Conservation (phyloP, 2,797 vertebrate genomes). For the Lepus townsendii region DNA sequence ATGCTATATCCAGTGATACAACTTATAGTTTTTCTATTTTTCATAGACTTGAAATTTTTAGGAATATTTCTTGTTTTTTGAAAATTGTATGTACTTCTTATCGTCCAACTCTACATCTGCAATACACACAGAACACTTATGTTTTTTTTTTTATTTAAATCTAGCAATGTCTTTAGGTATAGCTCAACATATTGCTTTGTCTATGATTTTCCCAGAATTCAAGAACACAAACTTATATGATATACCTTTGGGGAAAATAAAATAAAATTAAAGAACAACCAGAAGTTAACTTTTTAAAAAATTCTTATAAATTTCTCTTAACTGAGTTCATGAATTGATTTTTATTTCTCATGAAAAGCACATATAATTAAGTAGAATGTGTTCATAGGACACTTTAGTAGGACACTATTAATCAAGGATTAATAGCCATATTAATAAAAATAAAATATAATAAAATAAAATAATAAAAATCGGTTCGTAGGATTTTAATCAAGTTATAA, state of each 20-base stretch:
- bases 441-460: too few relatives aligned
- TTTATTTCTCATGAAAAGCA: background rate
- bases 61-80: background rate
- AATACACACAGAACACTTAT: background rate
- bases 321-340: background rate
- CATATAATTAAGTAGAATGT: background rate
- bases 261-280: background rate
- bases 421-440: background rate
- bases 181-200: background rate
- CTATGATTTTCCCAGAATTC: background rate
- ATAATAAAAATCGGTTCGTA: too few relatives aligned
- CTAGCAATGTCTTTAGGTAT: background rate
- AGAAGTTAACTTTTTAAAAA: background rate
- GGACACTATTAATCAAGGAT: background rate
- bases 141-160: conserved; percentile 12
- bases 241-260: background rate
- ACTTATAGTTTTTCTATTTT: background rate
- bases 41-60: background rate
- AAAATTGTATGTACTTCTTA: background rate
- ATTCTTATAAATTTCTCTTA: background rate
- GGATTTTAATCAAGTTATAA: background rate
- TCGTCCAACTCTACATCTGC: background rate
- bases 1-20: background rate
- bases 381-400: background rate
- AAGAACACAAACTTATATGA: background rate